Base-by-base conservation (phyloP, 2,888 invertebrate genomes). In the Pimpla rufipes region DNA sequence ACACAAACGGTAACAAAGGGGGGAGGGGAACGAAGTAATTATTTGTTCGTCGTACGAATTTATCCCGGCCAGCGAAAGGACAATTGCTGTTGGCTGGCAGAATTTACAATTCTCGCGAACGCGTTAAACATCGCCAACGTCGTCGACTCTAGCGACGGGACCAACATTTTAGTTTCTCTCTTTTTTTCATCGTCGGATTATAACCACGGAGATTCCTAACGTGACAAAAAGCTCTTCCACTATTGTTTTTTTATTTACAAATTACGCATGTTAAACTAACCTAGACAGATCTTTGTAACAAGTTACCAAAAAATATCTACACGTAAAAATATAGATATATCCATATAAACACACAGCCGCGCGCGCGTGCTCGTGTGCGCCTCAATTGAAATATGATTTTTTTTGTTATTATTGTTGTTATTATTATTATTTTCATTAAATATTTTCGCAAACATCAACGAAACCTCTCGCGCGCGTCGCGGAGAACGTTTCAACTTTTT, bases 301-400 rank as follows among this genome's bases (percentile, higher is more conserved):
- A 89, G 85, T 91, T 91, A 91, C 91, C 88, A 90, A 90, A 91
- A 92, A 92, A 91, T 92, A 91, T 91, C 91, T 92, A 91, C 90
- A 91, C 88, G 89, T 90, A 91, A 90, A 92, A 90, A 92, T 91
- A 91, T 88, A 89, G 75, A 82, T 88, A 86, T 78, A 80, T 75
- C 71, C 80, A 75, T 84, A 83, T 83, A 86, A 79, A 84, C 73
- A 86, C 77, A 76, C 62, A 68, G 71, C 79, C 62, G 76, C 80
- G 55, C 37, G 29, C 75, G 70, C 73, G 67, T 79, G 59, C 76
- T 67, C 62, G 35, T 73, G 76, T 79, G 79, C 73, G 74, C 78
- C 68, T 66, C 76, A 75, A 55, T 68, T 85, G 71, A 68, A 82
- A 64, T 71, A 79, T 66, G 18, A 67, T 35, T 79, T 73, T 59